These are phyloP conservation scores for Eidolon dupreanum DNA, from an alignment of 2,797 vertebrate genomes.

Conservation along the genomic window DNA sequence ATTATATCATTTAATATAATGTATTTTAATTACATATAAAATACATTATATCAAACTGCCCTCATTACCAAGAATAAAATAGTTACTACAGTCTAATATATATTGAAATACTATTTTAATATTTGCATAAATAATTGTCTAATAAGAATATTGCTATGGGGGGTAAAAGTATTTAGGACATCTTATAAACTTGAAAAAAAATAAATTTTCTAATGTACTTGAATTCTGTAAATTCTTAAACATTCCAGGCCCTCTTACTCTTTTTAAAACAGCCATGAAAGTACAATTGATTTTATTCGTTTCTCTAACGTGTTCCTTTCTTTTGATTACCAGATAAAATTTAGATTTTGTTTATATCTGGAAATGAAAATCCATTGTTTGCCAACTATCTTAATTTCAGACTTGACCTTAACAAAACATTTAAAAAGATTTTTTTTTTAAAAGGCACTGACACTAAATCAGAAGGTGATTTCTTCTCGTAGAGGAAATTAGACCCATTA, in stretches of 20 bases:
- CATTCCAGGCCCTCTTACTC: background rate
- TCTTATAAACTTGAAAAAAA: background rate
- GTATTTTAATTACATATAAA: background rate
- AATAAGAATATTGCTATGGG: background rate
- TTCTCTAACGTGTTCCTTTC: slow-evolving; percentile 20
- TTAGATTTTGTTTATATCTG: background rate
- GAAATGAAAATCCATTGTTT: slow-evolving; percentile 26
- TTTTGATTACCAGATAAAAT: background rate
- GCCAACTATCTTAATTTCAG: slow-evolving; percentile 34
- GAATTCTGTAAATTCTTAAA: background rate
- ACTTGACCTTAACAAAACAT: background rate
- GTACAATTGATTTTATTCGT: background rate
- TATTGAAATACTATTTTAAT: background rate
- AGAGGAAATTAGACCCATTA: slow-evolving; percentile 57
- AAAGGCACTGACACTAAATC: slow-evolving; percentile 6
- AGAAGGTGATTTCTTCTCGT: slow-evolving; percentile 13
- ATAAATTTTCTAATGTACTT: background rate
- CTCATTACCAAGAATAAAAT: background rate
- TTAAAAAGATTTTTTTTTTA: background rate
- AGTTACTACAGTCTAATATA: background rate
- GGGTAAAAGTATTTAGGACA: background rate
- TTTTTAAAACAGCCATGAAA: background rate
- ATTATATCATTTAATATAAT: background rate
- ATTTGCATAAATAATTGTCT: slow-evolving; percentile 11
- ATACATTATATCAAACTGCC: background rate